A percentile compares a stretch with the other conserved stretches of the same genome.
Conservation (phyloP, 2,113 vertebrate species). For the Mirza zaza region DNA sequence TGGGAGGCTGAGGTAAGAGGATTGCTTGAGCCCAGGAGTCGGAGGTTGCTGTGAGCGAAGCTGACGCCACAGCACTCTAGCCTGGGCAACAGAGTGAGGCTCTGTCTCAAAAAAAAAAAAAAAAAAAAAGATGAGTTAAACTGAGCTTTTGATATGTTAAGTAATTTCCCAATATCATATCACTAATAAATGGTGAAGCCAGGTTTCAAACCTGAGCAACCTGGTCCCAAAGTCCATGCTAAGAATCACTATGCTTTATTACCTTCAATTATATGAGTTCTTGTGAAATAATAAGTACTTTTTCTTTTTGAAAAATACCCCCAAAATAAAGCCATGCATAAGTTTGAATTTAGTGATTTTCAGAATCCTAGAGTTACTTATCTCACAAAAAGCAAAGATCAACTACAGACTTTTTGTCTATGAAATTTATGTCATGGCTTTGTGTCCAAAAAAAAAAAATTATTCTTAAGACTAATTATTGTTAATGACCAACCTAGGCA, state of each 20-base stretch:
- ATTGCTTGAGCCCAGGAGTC: too few relatives aligned
- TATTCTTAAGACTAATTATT: not conserved
- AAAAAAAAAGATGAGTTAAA: not conserved
- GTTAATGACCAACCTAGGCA: too few relatives aligned
- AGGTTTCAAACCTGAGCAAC: not conserved
- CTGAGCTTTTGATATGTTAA: not conserved
- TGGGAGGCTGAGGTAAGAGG: too few relatives aligned
- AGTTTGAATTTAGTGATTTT: not conserved
- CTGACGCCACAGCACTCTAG: too few relatives aligned
- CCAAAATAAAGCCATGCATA: not conserved
- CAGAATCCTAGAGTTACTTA: not conserved
- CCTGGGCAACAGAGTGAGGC: too few relatives aligned
- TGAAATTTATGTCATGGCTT: not conserved
- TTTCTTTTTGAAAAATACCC: not conserved
- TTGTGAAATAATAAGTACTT: not conserved
- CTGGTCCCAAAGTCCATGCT: not conserved
- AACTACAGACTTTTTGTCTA: not conserved
- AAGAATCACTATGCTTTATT: not conserved
- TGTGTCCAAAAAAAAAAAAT: not conserved
- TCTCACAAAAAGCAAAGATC: not conserved
- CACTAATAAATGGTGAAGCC: conserved; percentile 6
- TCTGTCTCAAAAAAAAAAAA: too few relatives aligned
- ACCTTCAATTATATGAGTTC: not conserved
- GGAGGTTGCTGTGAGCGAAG: too few relatives aligned
- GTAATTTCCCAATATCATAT: not conserved